Evolutionary conservation across 1,140 invertebrate genomes (phyloP).

Genomic region (Drosophila kepulauana): DNA sequence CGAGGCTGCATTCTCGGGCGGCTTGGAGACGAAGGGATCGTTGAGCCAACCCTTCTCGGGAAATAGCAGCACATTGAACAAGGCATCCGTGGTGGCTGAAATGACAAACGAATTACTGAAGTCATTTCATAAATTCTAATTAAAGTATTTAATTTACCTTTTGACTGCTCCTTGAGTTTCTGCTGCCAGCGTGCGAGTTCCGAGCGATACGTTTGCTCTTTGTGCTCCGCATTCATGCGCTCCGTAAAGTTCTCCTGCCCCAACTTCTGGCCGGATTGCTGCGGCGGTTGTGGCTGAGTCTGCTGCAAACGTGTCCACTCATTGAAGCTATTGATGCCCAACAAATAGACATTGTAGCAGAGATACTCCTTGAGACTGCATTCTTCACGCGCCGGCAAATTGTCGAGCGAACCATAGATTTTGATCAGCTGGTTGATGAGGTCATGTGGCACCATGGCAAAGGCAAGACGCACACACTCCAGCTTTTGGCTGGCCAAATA

Average conservation of each 20-base stretch:
- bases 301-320: slow-evolving; percentile 95
- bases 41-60: slow-evolving; percentile 95
- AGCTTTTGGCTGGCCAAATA: slow-evolving; percentile 90
- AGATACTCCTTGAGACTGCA: slow-evolving; percentile 90
- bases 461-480: slow-evolving; percentile 89
- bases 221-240: slow-evolving; percentile 94
- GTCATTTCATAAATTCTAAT: too few species aligned
- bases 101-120: slow-evolving; percentile 10
- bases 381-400: slow-evolving; percentile 86
- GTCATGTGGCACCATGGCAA: slow-evolving; percentile 89
- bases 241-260: slow-evolving; percentile 90
- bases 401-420: slow-evolving; percentile 87
- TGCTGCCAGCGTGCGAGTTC: slow-evolving; percentile 92
- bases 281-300: slow-evolving; percentile 89
- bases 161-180: slow-evolving; percentile 88
- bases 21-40: slow-evolving; percentile 87
- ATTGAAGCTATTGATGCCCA: slow-evolving; percentile 94
- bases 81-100: slow-evolving; percentile 90
- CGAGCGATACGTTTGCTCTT: slow-evolving; percentile 90
- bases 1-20: slow-evolving; percentile 55
- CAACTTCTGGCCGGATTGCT: slow-evolving; percentile 86
- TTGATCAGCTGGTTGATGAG: slow-evolving; percentile 87
- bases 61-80: slow-evolving; percentile 96
- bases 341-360: slow-evolving; percentile 92
- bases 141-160: slow-evolving; percentile 85